phyloP scores from a whole-genome alignment of 2,113 vertebrate species.

The Taxidea taxus region DNA sequence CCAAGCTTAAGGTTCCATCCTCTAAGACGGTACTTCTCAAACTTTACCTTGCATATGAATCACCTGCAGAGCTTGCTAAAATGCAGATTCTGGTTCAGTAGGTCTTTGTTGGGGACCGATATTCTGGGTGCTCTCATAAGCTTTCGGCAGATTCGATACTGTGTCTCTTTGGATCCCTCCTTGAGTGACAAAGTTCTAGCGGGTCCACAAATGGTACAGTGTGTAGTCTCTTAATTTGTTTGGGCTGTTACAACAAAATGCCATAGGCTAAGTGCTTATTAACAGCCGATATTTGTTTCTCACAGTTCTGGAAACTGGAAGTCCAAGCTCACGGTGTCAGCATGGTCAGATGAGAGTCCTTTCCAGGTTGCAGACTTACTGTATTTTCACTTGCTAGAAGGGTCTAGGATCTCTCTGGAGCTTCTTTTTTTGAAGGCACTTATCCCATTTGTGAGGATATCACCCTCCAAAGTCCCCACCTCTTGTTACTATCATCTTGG shows the following conservation, averaged over 20 bases:
- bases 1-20: background rate
- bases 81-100: background rate
- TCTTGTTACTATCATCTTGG: background rate
- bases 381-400: background rate
- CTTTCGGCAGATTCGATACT: background rate
- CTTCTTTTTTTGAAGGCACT: background rate
- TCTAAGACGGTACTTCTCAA: background rate
- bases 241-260: background rate
- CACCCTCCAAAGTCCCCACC: background rate
- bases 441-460: background rate
- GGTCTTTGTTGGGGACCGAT: background rate
- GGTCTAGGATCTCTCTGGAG: background rate
- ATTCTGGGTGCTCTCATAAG: background rate
- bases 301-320: background rate
- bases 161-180: background rate
- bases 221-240: background rate
- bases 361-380: background rate
- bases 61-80: background rate
- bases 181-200: background rate
- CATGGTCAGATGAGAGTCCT: background rate
- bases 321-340: background rate
- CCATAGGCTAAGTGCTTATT: background rate
- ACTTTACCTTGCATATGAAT: background rate
- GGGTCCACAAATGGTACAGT: background rate
- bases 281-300: background rate